Evolutionary conservation across 35 echinoderm and acorn worm species (phyloP), one percentile per base, ranked within the genome.

Genomic region (Apostichopus parvimensis): DNA sequence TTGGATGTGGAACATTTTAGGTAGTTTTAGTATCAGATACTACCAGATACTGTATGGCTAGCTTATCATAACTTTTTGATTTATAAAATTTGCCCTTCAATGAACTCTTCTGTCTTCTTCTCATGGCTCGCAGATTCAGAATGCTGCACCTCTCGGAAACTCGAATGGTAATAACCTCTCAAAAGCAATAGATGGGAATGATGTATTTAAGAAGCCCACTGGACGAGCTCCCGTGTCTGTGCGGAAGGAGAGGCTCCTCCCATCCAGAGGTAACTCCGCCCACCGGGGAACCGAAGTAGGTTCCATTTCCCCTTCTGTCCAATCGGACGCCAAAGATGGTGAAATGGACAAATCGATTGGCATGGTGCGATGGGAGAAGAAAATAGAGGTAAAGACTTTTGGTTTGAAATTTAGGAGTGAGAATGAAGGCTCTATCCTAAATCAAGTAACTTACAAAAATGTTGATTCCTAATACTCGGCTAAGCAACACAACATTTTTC

Each of bases 301-400:
- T n/a, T 13, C 57, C 20, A 21, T 24, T 5, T 4, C 53, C 20
- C 57, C 85, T 22, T 62, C 55, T 4, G 13, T 62, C 5, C 56
- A 64, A 26, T 0, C 14, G 18, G 57, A 28, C 22, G 23, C 85
- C 8, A 64, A 65, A 25, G 59, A 66, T 22, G 6, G 25, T 14
- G 6, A 45, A 17, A 54, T 54, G 11, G 79, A 82, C 17, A 87
- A 87, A 87, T 87, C 85, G 3, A 21, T 92, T 9, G 72, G 91
- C 21, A 57, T 92, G 23, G 58, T 93, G 14, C 91, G 93, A 10
- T 92, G 86, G 91, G 78, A 97, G 57, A 90, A 87, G 73, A 92
- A 94, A 53, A 54, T 79, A 52, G 70, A 94, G 91, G 95, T 97
- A n/a, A n/a, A n/a, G n/a, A 91, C 24, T 25, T 25, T 0, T 25